phyloP scores from a whole-genome alignment of 2,797 vertebrate species.

The Amazona finschi region DNA sequence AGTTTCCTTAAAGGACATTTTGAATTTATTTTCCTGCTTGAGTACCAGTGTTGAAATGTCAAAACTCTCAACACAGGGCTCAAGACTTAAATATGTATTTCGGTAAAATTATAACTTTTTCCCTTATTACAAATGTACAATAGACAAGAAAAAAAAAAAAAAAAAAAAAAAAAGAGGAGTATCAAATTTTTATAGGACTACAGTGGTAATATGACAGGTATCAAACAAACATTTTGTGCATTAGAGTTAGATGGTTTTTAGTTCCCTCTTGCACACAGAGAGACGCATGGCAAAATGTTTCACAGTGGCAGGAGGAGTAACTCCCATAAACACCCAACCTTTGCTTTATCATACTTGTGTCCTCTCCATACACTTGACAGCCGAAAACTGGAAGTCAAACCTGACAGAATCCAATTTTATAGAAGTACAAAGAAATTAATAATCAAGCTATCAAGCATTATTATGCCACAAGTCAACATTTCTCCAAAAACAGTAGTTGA shows the following conservation, averaged over 20 bases:
- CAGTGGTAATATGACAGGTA: background rate
- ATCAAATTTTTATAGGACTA: background rate
- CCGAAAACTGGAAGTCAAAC: background rate
- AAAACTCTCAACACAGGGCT: background rate
- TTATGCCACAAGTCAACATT: background rate
- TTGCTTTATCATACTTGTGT: background rate
- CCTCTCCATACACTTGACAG: background rate
- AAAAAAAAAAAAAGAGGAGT: background rate
- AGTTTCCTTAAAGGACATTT: background rate
- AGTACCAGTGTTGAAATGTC: background rate
- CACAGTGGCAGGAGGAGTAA: background rate
- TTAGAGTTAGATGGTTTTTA: background rate
- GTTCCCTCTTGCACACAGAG: background rate
- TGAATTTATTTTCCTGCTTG: background rate
- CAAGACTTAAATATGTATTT: background rate
- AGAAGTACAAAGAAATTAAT: background rate
- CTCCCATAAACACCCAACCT: background rate
- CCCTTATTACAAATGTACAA: background rate
- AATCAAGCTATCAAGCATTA: background rate
- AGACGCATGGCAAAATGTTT: accelerated
- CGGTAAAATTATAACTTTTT: background rate
- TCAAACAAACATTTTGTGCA: background rate
- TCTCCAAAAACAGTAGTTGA: background rate
- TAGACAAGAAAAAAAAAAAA: background rate
- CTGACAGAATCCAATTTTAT: background rate